Conservation (phyloP, 2,888 invertebrate species). For the Caenorhabditis sp. region DNA sequence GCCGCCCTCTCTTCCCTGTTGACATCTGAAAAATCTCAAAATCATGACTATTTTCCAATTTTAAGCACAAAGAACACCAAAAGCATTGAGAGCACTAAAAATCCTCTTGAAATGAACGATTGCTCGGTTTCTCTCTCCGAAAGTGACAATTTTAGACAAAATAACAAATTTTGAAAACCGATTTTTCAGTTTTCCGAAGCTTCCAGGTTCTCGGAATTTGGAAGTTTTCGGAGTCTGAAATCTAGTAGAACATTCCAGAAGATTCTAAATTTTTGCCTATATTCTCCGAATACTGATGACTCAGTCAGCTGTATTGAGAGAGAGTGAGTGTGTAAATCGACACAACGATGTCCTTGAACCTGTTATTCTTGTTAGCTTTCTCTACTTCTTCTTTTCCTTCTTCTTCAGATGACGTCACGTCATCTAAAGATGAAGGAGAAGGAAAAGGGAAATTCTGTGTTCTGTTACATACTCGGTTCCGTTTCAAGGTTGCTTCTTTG, state of each 20-base stretch:
- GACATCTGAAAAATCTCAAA: too few species aligned
- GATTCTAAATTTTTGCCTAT: too few species aligned
- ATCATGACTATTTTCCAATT: too few species aligned
- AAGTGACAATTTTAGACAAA: background rate
- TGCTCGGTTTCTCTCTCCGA: background rate
- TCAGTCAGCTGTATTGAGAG: constrained; percentile 9
- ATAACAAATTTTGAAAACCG: too few species aligned
- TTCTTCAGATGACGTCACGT: constrained; percentile 10
- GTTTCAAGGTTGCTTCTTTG: background rate
- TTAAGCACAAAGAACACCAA: constrained; percentile 18
- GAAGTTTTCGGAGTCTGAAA: too few species aligned
- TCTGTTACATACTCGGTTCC: background rate
- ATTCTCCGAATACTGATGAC: background rate
- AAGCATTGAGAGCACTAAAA: too few species aligned
- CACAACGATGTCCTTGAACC: constrained; percentile 20
- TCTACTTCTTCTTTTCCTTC: background rate
- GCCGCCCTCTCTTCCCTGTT: too few species aligned
- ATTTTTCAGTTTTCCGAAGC: too few species aligned
- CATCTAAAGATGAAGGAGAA: background rate
- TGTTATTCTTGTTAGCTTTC: constrained; percentile 11
- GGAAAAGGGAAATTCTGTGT: background rate
- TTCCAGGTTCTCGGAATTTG: too few species aligned
- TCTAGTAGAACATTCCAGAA: too few species aligned
- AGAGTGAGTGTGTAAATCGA: background rate
- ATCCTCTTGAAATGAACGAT: background rate